Percentiles rank a stretch among this genome's conserved stretches.
Evolutionary conservation across 2,888 invertebrate genomes (phyloP).

Genomic region (Lathronympha strigana): DNA sequence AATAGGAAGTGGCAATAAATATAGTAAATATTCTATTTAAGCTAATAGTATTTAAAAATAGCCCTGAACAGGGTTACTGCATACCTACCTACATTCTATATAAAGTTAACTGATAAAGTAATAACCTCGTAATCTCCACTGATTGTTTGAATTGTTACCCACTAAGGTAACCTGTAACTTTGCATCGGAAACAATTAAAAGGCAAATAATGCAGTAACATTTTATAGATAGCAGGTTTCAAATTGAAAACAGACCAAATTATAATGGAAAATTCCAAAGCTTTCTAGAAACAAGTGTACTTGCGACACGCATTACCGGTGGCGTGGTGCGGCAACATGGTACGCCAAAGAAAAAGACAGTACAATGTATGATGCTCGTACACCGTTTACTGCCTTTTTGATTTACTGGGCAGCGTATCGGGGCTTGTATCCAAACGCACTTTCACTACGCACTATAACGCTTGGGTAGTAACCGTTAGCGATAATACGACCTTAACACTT

Average conservation of each 20-base stretch:
- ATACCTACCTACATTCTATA: too few species aligned
- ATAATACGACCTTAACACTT: slow-evolving; percentile 55
- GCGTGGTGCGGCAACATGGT: slow-evolving; percentile 45
- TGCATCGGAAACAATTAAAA: neutral
- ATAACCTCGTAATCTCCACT: too few species aligned
- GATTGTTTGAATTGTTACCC: too few species aligned
- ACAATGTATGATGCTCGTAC: neutral
- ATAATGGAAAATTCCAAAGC: slow-evolving; percentile 66
- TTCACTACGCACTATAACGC: slow-evolving; percentile 65
- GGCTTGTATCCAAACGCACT: slow-evolving; percentile 59
- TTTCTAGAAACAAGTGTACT: slow-evolving; percentile 70
- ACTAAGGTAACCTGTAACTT: neutral
- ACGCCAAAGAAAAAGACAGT: slow-evolving; percentile 9
- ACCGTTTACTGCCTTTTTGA: slow-evolving; percentile 10
- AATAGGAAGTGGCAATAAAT: neutral
- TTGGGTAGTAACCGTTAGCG: slow-evolving; percentile 35
- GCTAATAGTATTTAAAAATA: neutral
- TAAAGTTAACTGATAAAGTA: too few species aligned
- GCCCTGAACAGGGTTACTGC: too few species aligned
- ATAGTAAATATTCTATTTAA: neutral
- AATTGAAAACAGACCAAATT: slow-evolving; percentile 55
- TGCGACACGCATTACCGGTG: slow-evolving; percentile 59
- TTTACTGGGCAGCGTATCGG: slow-evolving; percentile 32
- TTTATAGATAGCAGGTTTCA: slow-evolving; percentile 40
- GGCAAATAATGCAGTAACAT: neutral